phyloP scores from a whole-genome alignment of 2,113 vertebrate species.

The zebrafish (Danio rerio) region DNA sequence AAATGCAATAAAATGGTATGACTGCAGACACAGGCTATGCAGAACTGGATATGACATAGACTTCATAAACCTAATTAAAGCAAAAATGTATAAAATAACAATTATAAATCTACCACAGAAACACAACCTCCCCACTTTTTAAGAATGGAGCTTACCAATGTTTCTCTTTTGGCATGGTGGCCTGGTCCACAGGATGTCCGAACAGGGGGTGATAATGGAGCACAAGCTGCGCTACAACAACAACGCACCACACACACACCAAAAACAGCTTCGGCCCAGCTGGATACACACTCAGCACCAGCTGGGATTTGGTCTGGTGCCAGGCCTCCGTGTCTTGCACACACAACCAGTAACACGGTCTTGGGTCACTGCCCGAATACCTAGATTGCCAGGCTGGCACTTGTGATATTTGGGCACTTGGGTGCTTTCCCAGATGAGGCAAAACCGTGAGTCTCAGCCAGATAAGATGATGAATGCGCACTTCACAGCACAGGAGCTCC shows the following conservation, averaged over 20 bases:
- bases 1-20: background rate
- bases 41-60: background rate
- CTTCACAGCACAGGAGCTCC: conserved; percentile 42
- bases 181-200: conserved; percentile 59
- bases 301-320: conserved; percentile 59
- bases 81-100: background rate
- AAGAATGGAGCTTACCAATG: conserved; percentile 63
- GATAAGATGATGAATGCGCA: conserved; percentile 52
- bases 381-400: conserved; percentile 41
- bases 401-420: conserved; percentile 65
- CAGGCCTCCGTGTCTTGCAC: conserved; percentile 43
- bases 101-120: conserved; percentile 6
- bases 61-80: conserved; percentile 7
- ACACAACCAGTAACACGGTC: conserved; percentile 44
- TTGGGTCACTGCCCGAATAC: conserved; percentile 55
- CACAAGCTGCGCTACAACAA: conserved; percentile 75
- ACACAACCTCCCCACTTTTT: conserved; percentile 42
- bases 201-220: conserved; percentile 76
- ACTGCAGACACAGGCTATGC: background rate
- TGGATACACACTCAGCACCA: conserved; percentile 71
- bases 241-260: conserved; percentile 74
- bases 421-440: conserved; percentile 71
- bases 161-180: conserved; percentile 74
- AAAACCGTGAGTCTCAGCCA: conserved; percentile 64
- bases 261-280: conserved; percentile 79